Base-by-base conservation (phyloP, 2,888 invertebrate genomes). In the Lepidonotus clava region DNA sequence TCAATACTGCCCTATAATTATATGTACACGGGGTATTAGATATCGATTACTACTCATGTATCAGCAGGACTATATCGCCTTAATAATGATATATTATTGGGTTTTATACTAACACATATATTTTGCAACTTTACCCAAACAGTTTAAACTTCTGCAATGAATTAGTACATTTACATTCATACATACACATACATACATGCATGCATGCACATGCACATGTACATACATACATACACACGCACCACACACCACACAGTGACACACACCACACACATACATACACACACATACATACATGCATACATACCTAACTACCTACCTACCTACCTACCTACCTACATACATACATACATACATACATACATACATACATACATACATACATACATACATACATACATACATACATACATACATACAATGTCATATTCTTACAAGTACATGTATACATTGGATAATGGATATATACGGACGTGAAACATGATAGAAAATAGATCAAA, bases 371-470 rank as follows among this genome's bases (percentile, higher is more conserved):
- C 67, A 84, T 84, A 67, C 40, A 71, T 77, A 84, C 67, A 84
- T 84, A 67, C 67, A 84, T 84, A 36, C 85, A 71, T 80, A 84
- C 85, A 84, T 67, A 53, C 85, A 84, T 38, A 53, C 76, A 71
- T 84, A 84, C 40, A 84, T 84, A 38, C 67, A 84, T 80, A 71
- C 85, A 84, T 84, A 36, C 85, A 84, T 84, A 71, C 85, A 71
- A n/a, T 66, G 66, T 51, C 77, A 36, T 34, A 36, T 38, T 51
- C 18, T 18, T 51, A n/a, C n/a, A n/a, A n/a, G n/a, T n/a, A n/a
- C n/a, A n/a, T n/a, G n/a, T n/a, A n/a, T n/a, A n/a, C n/a, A n/a
- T n/a, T n/a, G n/a, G n/a, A n/a, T n/a, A n/a, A n/a, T n/a, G n/a
- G n/a, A n/a, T n/a, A n/a, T n/a, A n/a, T n/a, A n/a, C n/a, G n/a